phyloP scores from a whole-genome alignment of 2,113 vertebrate genomes.

The Candoia aspera region DNA sequence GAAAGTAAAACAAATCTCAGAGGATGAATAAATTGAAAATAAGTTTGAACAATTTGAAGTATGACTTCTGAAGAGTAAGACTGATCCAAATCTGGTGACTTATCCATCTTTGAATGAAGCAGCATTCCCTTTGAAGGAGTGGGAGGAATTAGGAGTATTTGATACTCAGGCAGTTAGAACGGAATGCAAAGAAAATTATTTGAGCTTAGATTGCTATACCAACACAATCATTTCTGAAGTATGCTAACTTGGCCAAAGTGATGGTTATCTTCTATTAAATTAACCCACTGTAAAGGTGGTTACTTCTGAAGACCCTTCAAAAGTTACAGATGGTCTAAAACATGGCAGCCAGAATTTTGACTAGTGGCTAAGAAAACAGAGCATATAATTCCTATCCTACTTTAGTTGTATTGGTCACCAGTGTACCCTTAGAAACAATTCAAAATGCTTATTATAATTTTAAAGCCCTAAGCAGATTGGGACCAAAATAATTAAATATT shows the following conservation, averaged over 20 bases:
- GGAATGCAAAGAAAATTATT: not conserved
- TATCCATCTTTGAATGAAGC: not conserved
- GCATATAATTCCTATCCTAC: not conserved
- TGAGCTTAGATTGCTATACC: not conserved
- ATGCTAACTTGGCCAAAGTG: not conserved
- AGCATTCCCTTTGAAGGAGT: not conserved
- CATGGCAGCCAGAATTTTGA: not conserved
- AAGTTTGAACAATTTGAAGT: no score
- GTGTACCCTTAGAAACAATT: not conserved
- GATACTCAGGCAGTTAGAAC: not conserved
- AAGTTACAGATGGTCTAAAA: not conserved
- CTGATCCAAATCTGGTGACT: not conserved
- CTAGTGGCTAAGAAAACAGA: not conserved
- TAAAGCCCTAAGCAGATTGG: no score
- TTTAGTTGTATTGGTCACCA: not conserved
- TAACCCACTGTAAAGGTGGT: not conserved
- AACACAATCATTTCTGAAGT: not conserved
- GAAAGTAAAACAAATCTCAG: no score
- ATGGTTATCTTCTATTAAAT: not conserved
- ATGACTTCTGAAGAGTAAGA: no score
- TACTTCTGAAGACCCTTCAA: not conserved
- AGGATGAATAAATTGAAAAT: no score
- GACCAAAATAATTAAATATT: no score
- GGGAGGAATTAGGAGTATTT: not conserved
- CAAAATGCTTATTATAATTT: not conserved